phyloP scores from a whole-genome alignment of 2,113 vertebrate species.

The Pseudorhombus dupliciocellatus region DNA sequence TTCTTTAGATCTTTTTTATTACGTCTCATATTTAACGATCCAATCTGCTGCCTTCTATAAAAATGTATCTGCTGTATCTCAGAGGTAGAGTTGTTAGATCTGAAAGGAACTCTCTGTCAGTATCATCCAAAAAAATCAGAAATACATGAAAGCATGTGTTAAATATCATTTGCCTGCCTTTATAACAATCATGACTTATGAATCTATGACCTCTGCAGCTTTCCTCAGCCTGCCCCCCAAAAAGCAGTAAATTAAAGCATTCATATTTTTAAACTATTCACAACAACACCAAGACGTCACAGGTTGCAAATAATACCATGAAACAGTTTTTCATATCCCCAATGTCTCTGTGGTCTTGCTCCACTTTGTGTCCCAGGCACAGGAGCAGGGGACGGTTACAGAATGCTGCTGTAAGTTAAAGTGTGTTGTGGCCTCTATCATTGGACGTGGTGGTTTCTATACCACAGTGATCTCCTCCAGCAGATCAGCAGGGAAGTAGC shows the following conservation, averaged over 20 bases:
- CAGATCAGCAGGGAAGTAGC: conserved; percentile 92
- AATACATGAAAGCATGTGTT: background rate
- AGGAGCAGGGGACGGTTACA: background rate
- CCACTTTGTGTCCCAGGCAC: conserved; percentile 4
- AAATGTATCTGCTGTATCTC: too few relatives aligned
- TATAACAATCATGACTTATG: background rate
- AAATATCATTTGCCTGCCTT: background rate
- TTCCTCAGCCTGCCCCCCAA: background rate
- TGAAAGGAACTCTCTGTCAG: too few relatives aligned
- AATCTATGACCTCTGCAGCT: background rate
- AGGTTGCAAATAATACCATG: background rate
- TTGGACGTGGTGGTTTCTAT: conserved; percentile 18
- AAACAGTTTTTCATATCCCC: background rate
- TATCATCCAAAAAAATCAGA: too few relatives aligned
- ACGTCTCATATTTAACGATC: too few relatives aligned
- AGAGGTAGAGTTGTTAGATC: too few relatives aligned
- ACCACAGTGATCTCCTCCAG: conserved; percentile 87
- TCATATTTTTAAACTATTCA: conserved; percentile 2
- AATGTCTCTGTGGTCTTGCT: background rate
- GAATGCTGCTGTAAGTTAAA: background rate
- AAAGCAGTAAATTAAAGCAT: background rate
- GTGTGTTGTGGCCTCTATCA: background rate
- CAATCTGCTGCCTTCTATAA: too few relatives aligned
- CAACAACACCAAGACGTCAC: conserved; percentile 7
- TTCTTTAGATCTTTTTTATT: too few relatives aligned